Base-by-base conservation (phyloP, 2,888 invertebrate genomes). In the Acrobasis suavella region DNA sequence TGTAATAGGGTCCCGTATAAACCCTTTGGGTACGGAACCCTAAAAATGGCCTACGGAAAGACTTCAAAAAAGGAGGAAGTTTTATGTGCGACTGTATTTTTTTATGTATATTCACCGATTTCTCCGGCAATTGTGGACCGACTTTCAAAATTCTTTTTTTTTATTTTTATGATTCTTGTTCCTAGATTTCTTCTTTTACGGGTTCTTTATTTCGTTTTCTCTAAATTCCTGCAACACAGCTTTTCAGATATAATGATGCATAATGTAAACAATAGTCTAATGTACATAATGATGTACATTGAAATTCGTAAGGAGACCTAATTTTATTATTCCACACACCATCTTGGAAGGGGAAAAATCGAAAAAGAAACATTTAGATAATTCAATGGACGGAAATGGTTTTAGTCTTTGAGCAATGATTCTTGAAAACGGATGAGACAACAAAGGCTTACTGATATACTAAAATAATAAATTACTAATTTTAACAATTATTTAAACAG, bases 361-460 rank as follows among this genome's bases (percentile, higher is more conserved):
- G 72, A 76, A 77, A 71, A n/a, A n/a, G n/a, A n/a, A n/a, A n/a
- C n/a, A n/a, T 79, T 79, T 76, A 80, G 78, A 81, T 77, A 80
- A 81, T 77, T 83, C 79, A 89, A 89, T 86, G 87, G 81, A 76
- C 88, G 90, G 91, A 91, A 85, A 83, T 77, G 80, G 78, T 81
- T 80, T n/a, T 55, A 14, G 80, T 83, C 79, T 76, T 73, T 3
- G 76, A 77, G 83, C 85, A 85, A 87, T 84, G 82, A 80, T 86
- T 84, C 80, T 78, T 78, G 79, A 82, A 80, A 67, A 60, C 46
- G 62, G 49, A 65, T 64, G 50, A 50, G 15, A 16, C 15, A 42
- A 56, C 59, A 58, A 64, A 63, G 62, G 62, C 42, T 64, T 16
- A 62, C 6, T 54, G 58, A 49, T 59, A 62, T 62, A 66, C 68